Evolutionary conservation across 2,888 invertebrate species (phyloP).

Genomic region (Scaptomyza parva): DNA sequence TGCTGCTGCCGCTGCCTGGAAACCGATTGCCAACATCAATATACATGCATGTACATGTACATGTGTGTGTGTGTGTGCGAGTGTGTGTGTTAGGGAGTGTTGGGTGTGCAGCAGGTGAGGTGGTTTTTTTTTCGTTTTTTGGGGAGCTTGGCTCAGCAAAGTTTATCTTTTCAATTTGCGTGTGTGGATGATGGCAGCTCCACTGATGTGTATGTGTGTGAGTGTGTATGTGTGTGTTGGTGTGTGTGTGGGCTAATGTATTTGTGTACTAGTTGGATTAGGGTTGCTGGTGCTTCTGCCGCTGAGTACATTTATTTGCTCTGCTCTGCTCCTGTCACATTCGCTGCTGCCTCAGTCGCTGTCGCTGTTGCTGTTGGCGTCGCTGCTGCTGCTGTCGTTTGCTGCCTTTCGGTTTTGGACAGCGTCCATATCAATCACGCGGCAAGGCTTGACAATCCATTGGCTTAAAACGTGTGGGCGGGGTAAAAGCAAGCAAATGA

Average conservation of each 20-base stretch:
- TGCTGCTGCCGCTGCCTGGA: slow-evolving; percentile 35
- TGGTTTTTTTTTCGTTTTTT: background rate
- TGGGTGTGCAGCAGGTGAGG: slow-evolving; percentile 53
- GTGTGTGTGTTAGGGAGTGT: slow-evolving; percentile 3
- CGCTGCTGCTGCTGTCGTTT: slow-evolving; percentile 2
- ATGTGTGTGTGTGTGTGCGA: background rate
- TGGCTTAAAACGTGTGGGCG: slow-evolving; percentile 39
- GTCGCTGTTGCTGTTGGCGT: slow-evolving; percentile 1
- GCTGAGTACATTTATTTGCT: slow-evolving; percentile 60
- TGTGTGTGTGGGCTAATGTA: slow-evolving; percentile 59
- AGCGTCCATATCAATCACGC: slow-evolving; percentile 74
- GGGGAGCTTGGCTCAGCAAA: slow-evolving; percentile 68
- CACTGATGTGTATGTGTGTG: slow-evolving; percentile 16
- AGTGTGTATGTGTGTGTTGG: slow-evolving; percentile 9
- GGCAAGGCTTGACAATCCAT: slow-evolving; percentile 24
- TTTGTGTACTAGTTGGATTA: slow-evolving; percentile 72
- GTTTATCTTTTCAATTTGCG: slow-evolving; percentile 77
- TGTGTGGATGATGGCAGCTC: slow-evolving; percentile 62
- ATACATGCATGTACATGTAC: slow-evolving; percentile 12
- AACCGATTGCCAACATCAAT: slow-evolving; percentile 76
- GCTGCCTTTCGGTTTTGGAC: slow-evolving; percentile 45
- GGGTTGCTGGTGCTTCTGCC: slow-evolving; percentile 69
- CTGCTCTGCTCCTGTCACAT: slow-evolving; percentile 33
- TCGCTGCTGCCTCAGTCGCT: slow-evolving; percentile 9
- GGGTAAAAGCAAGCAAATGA: background rate